These are phyloP conservation scores for Agelaius tricolor DNA, from an alignment of 2,113 vertebrate genomes.

Conservation along the genomic window DNA sequence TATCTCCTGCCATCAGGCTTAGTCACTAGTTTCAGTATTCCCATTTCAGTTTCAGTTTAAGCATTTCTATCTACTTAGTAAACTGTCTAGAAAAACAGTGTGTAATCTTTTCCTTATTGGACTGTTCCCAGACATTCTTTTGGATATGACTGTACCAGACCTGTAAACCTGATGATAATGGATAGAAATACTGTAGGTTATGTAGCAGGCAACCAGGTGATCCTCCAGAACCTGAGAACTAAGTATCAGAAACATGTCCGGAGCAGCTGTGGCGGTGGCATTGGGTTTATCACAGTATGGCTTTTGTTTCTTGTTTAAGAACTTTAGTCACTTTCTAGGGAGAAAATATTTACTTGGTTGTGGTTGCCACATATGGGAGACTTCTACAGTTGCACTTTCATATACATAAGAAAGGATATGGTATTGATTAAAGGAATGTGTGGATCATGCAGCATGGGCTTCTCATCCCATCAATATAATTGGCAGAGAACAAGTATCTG, in stretches of 20 bases:
- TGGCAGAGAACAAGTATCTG: neutral
- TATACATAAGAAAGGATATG: neutral
- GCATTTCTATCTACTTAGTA: neutral
- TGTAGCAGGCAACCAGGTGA: conserved; percentile 87
- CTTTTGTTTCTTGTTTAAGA: neutral
- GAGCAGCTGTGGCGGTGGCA: conserved; percentile 83
- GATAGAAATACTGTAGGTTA: conserved; percentile 80
- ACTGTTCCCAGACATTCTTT: conserved; percentile 85
- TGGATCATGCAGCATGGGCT: neutral
- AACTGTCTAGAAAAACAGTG: neutral
- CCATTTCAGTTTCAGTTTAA: neutral
- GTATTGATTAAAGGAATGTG: neutral
- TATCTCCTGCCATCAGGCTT: neutral
- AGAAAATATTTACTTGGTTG: neutral
- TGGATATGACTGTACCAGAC: conserved; percentile 87
- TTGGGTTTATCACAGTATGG: conserved; percentile 85
- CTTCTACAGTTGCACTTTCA: neutral
- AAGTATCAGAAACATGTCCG: conserved; percentile 82
- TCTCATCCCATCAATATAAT: neutral
- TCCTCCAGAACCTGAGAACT: conserved; percentile 81
- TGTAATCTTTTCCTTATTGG: conserved; percentile 68
- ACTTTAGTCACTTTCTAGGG: neutral
- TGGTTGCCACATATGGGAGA: neutral
- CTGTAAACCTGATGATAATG: conserved; percentile 85
- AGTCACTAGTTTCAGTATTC: neutral